Evolutionary conservation across 2,888 invertebrate species (phyloP), one percentile per base, ranked within the genome.

Genomic region (Amphiduros pacificus): DNA sequence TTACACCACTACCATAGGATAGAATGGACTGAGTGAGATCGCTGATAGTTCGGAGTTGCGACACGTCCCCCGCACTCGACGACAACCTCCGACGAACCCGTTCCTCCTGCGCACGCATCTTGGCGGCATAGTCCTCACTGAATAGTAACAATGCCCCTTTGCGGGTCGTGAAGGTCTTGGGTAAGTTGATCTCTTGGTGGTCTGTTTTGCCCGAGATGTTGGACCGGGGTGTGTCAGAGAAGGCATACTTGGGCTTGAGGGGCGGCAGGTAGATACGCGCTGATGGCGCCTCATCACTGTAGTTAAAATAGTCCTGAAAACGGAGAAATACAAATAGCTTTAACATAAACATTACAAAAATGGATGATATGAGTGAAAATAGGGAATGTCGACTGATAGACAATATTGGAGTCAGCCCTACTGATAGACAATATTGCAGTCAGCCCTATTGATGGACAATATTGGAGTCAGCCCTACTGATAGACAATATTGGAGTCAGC

Each of bases 71-170:
- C 6, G 32, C 24, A 61, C 48, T 56, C 24, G 31, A 6, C 2
- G 54, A 29, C 6, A 31, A 40, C 22, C 28, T n/a, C 17, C 17
- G 29, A 4, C 20, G 28, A 2, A n/a, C 6, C 41, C 17, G 20
- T 11, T 32, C 14, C 32, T 9, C 1, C 53, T 14, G n/a, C 20
- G 24, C 2, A 9, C 40, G 40, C 40, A 68, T 70, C 51, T 69
- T 74, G 28, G 69, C 65, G 0, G 78, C 77, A 62, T 77, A 66
- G 63, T 81, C 80, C 64, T 82, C 81, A 4, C 79, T 79, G 68
- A 80, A 82, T n/a, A 82, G 64, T 26, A 82, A 66, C 36, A 82
- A 65, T 0, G 81, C 80, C 17, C 81, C 81, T 66, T 76, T 80
- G 17, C 81, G 68, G 4, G 81, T 82, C 1, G 76, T 78, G 64